A percentile compares a stretch with the other conserved stretches of the same genome.
phyloP scores from a whole-genome alignment of 92 coral and sea anemone species.

The Epizoanthus scotinus region DNA sequence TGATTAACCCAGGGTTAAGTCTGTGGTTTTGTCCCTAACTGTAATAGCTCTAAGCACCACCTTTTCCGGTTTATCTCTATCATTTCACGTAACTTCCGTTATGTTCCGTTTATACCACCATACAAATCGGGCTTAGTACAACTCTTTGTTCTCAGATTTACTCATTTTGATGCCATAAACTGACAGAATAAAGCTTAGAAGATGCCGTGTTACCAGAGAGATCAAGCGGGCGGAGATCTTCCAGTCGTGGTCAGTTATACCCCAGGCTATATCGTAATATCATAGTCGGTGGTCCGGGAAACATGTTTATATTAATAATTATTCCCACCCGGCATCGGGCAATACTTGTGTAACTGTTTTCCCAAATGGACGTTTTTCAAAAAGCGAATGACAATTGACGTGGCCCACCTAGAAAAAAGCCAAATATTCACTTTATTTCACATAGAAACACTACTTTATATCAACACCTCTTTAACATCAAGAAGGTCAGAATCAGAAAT shows the following conservation, averaged over 20 bases:
- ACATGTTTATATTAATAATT: slow-evolving; percentile 6
- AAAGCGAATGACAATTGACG: not conserved
- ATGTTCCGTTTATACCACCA: not conserved
- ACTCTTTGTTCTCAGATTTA: not conserved
- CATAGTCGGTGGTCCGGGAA: slow-evolving; percentile 36
- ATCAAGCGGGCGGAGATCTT: slow-evolving; percentile 30
- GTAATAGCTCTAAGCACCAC: not conserved
- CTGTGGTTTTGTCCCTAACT: slow-evolving; percentile 8
- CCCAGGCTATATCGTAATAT: not conserved
- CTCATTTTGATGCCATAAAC: not conserved
- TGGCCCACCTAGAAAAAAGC: too few relatives aligned
- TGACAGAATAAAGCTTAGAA: not conserved
- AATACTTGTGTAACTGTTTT: not conserved
- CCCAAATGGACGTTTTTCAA: slow-evolving; percentile 6
- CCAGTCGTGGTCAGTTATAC: slow-evolving; percentile 12
- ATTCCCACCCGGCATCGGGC: not conserved
- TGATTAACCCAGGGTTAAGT: not conserved
- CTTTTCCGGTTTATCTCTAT: slow-evolving; percentile 8
- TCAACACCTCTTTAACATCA: slow-evolving; percentile 12
- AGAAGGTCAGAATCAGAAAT: not conserved
- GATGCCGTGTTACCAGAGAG: slow-evolving; percentile 2
- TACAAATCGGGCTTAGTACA: not conserved
- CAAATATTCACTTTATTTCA: not conserved
- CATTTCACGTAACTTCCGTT: not conserved
- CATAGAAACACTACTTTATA: not conserved